A percentile compares a stretch with the other conserved stretches of the same genome.
phyloP scores from a whole-genome alignment of 1,140 invertebrate species.

The Drosophila azteca region DNA sequence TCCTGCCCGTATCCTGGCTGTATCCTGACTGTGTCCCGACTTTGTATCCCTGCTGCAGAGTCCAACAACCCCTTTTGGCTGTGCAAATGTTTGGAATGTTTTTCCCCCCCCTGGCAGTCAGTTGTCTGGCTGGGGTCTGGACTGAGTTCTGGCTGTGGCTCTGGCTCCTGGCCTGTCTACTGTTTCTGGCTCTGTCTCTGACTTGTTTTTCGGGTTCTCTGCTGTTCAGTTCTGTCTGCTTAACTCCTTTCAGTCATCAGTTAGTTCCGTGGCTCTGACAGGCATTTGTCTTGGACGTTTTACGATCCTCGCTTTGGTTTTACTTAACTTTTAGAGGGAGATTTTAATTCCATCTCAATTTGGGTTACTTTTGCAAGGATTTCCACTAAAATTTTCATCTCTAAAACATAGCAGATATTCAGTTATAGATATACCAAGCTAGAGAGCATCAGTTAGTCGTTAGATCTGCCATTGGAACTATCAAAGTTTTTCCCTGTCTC shows the following conservation, averaged over 20 bases:
- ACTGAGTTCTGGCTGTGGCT: constrained; percentile 5
- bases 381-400: too few relatives aligned
- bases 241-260: constrained; percentile 48
- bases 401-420: too few relatives aligned
- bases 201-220: constrained; percentile 40
- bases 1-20: constrained; percentile 40
- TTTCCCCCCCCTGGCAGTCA: constrained; percentile 34
- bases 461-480: neutral
- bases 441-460: neutral
- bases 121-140: constrained; percentile 61
- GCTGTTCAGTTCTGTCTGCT: constrained; percentile 29
- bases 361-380: too few relatives aligned
- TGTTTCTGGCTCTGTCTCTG: constrained; percentile 34
- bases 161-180: constrained; percentile 1
- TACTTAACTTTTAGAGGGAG: constrained; percentile 15
- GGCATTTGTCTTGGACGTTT: constrained; percentile 26
- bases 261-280: constrained; percentile 44
- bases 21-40: too few relatives aligned
- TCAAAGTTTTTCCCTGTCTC: too few relatives aligned
- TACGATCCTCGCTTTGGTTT: constrained; percentile 16
- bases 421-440: too few relatives aligned
- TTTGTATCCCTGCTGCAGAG: too few relatives aligned
- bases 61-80: constrained; percentile 74
- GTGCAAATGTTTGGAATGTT: constrained; percentile 46
- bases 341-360: constrained; percentile 4